Evolutionary conservation across 1,140 invertebrate genomes (phyloP).

Genomic region (Acromyrmex charruanus): DNA sequence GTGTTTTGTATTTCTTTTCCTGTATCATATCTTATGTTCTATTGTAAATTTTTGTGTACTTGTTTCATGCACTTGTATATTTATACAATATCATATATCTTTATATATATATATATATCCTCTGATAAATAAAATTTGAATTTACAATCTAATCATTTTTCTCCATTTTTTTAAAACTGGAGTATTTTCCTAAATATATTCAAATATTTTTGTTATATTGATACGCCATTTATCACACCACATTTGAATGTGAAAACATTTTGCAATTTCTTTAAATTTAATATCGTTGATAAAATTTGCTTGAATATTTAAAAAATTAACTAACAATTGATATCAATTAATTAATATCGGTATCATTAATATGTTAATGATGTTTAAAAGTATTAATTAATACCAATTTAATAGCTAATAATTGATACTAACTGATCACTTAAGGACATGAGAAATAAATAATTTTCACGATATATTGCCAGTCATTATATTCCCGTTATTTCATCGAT

Average conservation of each 20-base stretch:
- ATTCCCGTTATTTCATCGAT: conserved; percentile 8
- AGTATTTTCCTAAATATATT: conserved; percentile 27
- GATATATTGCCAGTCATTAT: conserved; percentile 32
- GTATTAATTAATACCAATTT: conserved; percentile 27
- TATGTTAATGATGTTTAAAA: neutral
- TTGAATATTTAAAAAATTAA: conserved; percentile 15
- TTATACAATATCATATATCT: conserved; percentile 36
- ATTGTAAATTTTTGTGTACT: conserved; percentile 40
- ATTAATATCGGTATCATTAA: conserved; percentile 7
- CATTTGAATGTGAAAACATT: conserved; percentile 21
- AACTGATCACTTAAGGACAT: conserved; percentile 20
- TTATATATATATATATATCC: neutral
- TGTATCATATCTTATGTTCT: neutral
- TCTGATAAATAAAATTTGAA: conserved; percentile 36
- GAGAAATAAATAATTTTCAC: conserved; percentile 37
- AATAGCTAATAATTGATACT: conserved; percentile 16
- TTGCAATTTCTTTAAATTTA: conserved; percentile 15
- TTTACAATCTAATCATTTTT: conserved; percentile 36
- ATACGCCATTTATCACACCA: conserved; percentile 39
- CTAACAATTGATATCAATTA: conserved; percentile 59
- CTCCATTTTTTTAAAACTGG: conserved; percentile 19
- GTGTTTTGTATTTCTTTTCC: neutral
- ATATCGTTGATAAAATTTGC: conserved; percentile 3
- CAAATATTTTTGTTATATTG: conserved; percentile 35
- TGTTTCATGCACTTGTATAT: conserved; percentile 11